These are phyloP conservation scores for Uria lomvia DNA, from an alignment of 2,113 vertebrate species.

Conservation along the genomic window DNA sequence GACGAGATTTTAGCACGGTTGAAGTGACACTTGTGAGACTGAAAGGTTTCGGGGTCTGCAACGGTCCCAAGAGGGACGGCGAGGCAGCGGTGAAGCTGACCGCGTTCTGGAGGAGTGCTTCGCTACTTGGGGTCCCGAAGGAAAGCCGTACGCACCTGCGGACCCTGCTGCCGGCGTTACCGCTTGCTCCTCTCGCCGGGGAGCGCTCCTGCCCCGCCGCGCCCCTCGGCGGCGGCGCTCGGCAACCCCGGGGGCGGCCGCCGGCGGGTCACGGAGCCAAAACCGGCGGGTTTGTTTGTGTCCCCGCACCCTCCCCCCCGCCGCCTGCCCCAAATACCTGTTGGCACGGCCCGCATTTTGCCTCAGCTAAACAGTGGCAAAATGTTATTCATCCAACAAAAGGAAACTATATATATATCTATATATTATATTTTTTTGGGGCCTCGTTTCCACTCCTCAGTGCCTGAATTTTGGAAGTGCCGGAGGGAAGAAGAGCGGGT, in stretches of 20 bases:
- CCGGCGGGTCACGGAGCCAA: background rate
- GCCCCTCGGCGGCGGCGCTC: background rate
- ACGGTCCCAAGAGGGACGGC: rapidly evolving
- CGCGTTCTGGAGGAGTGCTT: rapidly evolving
- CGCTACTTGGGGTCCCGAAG: rapidly evolving
- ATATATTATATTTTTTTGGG: too few species aligned
- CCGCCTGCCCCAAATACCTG: background rate
- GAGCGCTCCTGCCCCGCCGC: background rate
- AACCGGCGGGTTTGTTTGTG: background rate
- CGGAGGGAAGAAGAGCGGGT: too few species aligned
- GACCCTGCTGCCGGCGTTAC: rapidly evolving
- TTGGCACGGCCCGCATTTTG: background rate
- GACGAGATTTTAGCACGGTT: rapidly evolving
- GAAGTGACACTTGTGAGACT: rapidly evolving
- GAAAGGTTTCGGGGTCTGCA: rapidly evolving
- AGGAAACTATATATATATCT: background rate
- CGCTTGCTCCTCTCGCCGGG: background rate
- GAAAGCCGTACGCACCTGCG: background rate
- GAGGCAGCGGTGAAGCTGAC: background rate
- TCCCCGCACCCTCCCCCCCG: background rate
- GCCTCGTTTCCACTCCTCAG: background rate
- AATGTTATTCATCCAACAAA: too few species aligned
- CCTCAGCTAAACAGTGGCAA: background rate
- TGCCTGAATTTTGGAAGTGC: background rate
- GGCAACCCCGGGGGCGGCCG: too few species aligned